A percentile compares a stretch with the other conserved stretches of the same genome.
These are phyloP conservation scores for Steinernema hermaphroditum DNA, from an alignment of 2,888 invertebrate species.

Conservation along the genomic window DNA sequence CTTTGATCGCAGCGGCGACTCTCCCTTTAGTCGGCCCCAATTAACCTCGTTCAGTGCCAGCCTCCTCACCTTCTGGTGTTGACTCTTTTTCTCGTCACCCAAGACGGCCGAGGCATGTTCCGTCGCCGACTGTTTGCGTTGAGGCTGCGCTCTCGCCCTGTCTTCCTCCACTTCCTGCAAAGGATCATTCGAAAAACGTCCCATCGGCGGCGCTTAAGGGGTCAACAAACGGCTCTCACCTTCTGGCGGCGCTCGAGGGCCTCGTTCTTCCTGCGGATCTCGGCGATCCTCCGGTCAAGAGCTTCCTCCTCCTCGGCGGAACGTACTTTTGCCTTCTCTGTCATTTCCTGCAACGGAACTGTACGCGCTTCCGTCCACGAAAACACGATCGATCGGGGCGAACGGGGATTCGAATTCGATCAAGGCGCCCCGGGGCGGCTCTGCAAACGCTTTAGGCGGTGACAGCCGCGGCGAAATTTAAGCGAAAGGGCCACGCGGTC, in stretches of 20 bases:
- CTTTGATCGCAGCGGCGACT: background rate
- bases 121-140: conserved; percentile 15
- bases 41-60: no score
- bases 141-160: conserved; percentile 7
- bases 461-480: no score
- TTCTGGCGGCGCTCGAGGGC: background rate
- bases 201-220: background rate
- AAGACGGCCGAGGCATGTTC: conserved; percentile 25
- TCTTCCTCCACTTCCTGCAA: conserved; percentile 21
- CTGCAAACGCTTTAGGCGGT: no score
- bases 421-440: no score
- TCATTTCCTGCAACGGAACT: conserved; percentile 4
- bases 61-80: conserved; percentile 18
- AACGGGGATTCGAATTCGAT: no score
- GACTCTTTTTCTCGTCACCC: conserved; percentile 26
- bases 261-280: conserved; percentile 13
- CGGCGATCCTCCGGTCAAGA: conserved; percentile 12
- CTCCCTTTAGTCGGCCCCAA: background rate
- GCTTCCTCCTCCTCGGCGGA: conserved; percentile 23
- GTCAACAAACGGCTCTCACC: background rate
- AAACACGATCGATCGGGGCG: no score
- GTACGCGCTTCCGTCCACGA: no score
- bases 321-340: conserved; percentile 23
- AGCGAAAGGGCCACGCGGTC: background rate
- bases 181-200: background rate